Percentiles rank a stretch among this genome's conserved stretches.
Evolutionary conservation across 2,113 vertebrate species (phyloP).

Genomic region (Eulacestoma nigropectus): DNA sequence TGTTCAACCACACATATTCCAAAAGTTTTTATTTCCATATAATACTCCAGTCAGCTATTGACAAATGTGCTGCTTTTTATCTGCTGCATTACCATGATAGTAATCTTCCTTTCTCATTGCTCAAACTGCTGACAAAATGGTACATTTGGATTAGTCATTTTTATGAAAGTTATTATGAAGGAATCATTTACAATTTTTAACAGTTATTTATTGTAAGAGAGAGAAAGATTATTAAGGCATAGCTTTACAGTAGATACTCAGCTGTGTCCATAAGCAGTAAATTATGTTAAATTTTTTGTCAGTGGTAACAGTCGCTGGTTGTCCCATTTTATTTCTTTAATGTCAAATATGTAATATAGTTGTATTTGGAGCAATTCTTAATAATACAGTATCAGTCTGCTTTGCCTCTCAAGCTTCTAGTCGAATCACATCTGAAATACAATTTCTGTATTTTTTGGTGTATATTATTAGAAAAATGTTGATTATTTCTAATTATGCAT

Average conservation of each 20-base stretch:
- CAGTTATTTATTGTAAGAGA: background rate
- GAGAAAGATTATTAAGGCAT: background rate
- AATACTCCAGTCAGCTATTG: background rate
- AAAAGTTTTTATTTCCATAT: background rate
- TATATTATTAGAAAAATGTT: background rate
- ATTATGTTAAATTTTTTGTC: background rate
- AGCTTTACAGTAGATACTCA: background rate
- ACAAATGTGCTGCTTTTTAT: background rate
- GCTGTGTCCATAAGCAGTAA: background rate
- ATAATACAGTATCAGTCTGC: background rate
- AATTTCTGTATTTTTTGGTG: background rate
- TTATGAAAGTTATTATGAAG: background rate
- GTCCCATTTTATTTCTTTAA: background rate
- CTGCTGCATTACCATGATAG: background rate
- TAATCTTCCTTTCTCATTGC: background rate
- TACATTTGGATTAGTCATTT: background rate
- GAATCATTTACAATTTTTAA: background rate
- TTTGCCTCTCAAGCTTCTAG: background rate
- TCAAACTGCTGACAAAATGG: background rate
- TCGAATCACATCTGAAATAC: background rate
- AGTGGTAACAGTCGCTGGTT: background rate
- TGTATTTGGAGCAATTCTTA: background rate
- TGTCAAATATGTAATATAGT: background rate
- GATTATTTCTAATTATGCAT: background rate
- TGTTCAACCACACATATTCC: background rate